Evolutionary conservation across 2,113 vertebrate species (phyloP).

Genomic region (Nothocercus julius): DNA sequence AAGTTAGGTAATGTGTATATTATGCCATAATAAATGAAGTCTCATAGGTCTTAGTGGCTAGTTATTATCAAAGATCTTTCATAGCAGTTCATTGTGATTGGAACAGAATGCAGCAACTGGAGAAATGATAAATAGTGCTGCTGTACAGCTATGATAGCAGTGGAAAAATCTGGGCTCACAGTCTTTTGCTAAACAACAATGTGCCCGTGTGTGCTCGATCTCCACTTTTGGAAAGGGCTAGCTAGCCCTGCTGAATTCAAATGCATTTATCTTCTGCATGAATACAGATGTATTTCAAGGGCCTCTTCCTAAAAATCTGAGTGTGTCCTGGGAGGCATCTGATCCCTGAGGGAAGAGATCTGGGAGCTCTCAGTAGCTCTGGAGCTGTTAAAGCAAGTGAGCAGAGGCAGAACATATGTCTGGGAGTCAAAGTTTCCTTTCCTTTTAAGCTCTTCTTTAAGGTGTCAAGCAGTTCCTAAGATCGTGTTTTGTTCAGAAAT

Average conservation of each 20-base stretch:
- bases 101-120: slow-evolving; percentile 52
- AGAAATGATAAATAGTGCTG: slow-evolving; percentile 62
- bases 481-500: not conserved
- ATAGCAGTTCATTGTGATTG: slow-evolving; percentile 56
- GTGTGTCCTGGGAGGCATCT: not conserved
- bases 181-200: not conserved
- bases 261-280: not conserved
- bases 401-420: not conserved
- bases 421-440: not conserved
- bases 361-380: not conserved
- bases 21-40: slow-evolving; percentile 72
- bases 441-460: not conserved
- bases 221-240: not conserved
- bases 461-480: not conserved
- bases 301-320: not conserved
- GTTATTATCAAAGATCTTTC: slow-evolving; percentile 61
- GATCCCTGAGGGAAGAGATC: not conserved
- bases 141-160: not conserved
- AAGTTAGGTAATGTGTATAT: slow-evolving; percentile 69
- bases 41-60: slow-evolving; percentile 67
- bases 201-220: not conserved
- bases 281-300: not conserved
- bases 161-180: slow-evolving; percentile 41
- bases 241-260: not conserved
- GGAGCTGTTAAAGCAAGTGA: not conserved